These are phyloP conservation scores for Osmerus mordax DNA, from an alignment of 2,113 vertebrate species.

Conservation along the genomic window DNA sequence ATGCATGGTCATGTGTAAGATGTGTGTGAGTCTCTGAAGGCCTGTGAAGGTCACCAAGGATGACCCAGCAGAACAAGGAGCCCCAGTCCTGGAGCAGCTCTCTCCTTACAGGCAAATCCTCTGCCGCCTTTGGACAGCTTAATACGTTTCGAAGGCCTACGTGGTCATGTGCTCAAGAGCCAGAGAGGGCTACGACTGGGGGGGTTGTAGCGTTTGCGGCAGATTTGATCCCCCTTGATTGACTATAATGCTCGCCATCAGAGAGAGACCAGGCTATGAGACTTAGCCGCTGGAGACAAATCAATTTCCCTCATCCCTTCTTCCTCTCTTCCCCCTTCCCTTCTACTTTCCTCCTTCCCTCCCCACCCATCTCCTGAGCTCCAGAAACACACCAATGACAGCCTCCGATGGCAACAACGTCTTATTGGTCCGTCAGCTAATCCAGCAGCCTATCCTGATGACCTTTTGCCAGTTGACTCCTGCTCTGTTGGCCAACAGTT, in stretches of 20 bases:
- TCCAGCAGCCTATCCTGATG: background rate
- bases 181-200: too few species aligned
- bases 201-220: background rate
- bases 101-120: conserved; percentile 8
- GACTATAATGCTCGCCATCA: conserved; percentile 1
- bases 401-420: background rate
- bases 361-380: background rate
- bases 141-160: background rate
- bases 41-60: conserved; percentile 22
- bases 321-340: background rate
- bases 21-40: conserved; percentile 52
- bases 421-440: conserved; percentile 6
- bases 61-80: conserved; percentile 30
- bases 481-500: background rate
- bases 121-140: background rate
- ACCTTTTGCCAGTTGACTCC: background rate
- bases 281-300: conserved; percentile 10
- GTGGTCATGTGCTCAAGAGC: too few species aligned
- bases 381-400: background rate
- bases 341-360: background rate
- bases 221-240: background rate
- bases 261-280: conserved; percentile 6
- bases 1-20: background rate
- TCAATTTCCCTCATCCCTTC: background rate
- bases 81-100: conserved; percentile 6